A percentile compares a stretch with the other conserved stretches of the same genome.
Conservation (phyloP, 1,140 invertebrate genomes). For the Scaptomyza montana region DNA sequence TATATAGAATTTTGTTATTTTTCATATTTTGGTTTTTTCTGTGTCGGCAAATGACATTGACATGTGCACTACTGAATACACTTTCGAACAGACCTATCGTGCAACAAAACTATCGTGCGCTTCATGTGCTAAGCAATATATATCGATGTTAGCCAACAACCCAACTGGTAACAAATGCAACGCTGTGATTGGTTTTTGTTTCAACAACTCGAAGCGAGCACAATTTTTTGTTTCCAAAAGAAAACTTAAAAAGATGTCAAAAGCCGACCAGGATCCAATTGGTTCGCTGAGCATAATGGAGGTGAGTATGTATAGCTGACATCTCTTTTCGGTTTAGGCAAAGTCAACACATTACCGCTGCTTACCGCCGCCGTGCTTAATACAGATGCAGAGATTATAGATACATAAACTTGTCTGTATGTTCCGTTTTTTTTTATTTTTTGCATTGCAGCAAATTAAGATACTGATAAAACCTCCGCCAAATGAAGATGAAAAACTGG, state of each 20-base stretch:
- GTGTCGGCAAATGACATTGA: no score
- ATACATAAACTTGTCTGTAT: conserved; percentile 14
- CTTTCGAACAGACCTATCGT: no score
- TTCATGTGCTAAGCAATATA: neutral
- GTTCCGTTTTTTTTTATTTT: neutral
- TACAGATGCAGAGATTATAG: conserved; percentile 14
- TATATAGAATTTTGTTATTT: no score
- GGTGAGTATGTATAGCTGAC: conserved; percentile 44
- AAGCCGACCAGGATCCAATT: conserved; percentile 72
- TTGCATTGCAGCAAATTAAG: conserved; percentile 90
- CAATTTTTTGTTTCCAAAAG: conserved; percentile 50
- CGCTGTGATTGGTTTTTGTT: conserved; percentile 35
- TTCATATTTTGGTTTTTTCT: no score
- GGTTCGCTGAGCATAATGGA: conserved; percentile 80
- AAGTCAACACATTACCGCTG: neutral
- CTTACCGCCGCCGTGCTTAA: neutral
- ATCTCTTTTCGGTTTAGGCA: neutral
- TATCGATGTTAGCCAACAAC: conserved; percentile 21
- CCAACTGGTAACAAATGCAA: conserved; percentile 30
- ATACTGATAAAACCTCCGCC: conserved; percentile 94
- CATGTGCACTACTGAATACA: no score
- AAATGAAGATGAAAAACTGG: conserved; percentile 86
- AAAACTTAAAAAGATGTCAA: conserved; percentile 71
- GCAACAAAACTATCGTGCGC: neutral
- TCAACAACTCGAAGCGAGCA: conserved; percentile 56